These are phyloP conservation scores for Mus spicilegus DNA, from an alignment of 2,113 vertebrate species.

Conservation along the genomic window DNA sequence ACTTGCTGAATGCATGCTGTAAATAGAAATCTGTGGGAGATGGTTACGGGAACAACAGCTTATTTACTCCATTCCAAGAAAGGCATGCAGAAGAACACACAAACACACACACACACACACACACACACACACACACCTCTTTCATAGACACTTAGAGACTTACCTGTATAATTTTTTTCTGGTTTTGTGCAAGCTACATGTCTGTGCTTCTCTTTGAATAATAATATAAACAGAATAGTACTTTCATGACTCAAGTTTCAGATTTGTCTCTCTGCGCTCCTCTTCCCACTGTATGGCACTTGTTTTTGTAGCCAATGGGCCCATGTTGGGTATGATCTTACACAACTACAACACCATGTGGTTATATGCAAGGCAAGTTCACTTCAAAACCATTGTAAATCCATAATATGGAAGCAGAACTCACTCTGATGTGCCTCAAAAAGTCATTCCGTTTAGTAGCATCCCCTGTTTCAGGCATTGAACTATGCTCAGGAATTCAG, in stretches of 20 bases:
- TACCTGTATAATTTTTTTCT: background rate
- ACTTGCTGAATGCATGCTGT: background rate
- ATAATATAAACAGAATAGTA: slow-evolving; percentile 40
- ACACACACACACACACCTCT: background rate
- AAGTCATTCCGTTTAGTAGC: background rate
- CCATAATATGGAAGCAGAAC: background rate
- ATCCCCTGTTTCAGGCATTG: background rate
- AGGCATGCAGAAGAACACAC: background rate
- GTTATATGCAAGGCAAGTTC: background rate
- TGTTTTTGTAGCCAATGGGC: background rate
- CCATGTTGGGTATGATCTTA: background rate
- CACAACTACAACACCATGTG: background rate
- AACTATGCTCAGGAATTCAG: background rate
- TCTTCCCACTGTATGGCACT: slow-evolving; percentile 27
- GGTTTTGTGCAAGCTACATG: background rate
- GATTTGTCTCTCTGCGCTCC: background rate
- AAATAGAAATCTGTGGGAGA: background rate
- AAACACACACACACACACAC: background rate
- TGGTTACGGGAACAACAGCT: background rate
- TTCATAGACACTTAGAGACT: background rate
- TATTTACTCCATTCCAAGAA: background rate
- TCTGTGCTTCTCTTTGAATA: slow-evolving; percentile 32
- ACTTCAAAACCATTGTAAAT: background rate
- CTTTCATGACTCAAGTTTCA: slow-evolving; percentile 40
- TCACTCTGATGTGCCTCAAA: background rate